Evolutionary conservation across 2,797 vertebrate genomes (phyloP).

Genomic region (Huso huso): DNA sequence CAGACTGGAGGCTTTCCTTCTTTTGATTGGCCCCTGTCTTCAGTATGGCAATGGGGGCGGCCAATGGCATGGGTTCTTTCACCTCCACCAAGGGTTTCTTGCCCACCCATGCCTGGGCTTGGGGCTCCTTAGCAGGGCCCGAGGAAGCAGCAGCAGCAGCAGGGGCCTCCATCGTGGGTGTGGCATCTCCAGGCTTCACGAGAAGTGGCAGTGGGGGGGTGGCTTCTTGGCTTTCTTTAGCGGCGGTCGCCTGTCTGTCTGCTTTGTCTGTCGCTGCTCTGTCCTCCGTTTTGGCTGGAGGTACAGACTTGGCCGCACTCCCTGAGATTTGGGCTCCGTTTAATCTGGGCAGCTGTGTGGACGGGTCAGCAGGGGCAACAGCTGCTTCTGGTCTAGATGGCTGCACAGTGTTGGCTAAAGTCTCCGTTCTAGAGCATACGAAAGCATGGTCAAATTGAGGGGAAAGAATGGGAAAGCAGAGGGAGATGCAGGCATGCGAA

Average conservation of each 20-base stretch:
- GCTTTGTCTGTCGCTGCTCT: conserved; percentile 5
- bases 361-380: conserved; percentile 32
- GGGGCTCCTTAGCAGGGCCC: conserved; percentile 16
- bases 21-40: conserved; percentile 16
- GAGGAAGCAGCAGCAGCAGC: not conserved
- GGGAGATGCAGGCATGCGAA: too few species aligned
- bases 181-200: conserved; percentile 8
- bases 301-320: conserved; percentile 7
- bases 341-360: conserved; percentile 19
- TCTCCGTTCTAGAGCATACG: conserved; percentile 38
- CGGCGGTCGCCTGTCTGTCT: not conserved
- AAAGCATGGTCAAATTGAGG: conserved; percentile 16
- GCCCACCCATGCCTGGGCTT: not conserved
- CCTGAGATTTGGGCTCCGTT: conserved; percentile 6
- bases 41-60: conserved; percentile 22
- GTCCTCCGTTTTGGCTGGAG: conserved; percentile 33
- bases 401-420: conserved; percentile 34
- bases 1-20: not conserved
- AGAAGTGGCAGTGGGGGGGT: not conserved
- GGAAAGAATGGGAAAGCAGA: too few species aligned
- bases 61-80: conserved; percentile 11
- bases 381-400: conserved; percentile 20
- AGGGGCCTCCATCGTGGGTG: not conserved
- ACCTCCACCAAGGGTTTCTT: not conserved
- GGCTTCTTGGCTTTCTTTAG: not conserved